Evolutionary conservation across 2,113 vertebrate genomes (phyloP), one percentile per base, ranked within the genome.

Genomic region (Muscicapa adusta): DNA sequence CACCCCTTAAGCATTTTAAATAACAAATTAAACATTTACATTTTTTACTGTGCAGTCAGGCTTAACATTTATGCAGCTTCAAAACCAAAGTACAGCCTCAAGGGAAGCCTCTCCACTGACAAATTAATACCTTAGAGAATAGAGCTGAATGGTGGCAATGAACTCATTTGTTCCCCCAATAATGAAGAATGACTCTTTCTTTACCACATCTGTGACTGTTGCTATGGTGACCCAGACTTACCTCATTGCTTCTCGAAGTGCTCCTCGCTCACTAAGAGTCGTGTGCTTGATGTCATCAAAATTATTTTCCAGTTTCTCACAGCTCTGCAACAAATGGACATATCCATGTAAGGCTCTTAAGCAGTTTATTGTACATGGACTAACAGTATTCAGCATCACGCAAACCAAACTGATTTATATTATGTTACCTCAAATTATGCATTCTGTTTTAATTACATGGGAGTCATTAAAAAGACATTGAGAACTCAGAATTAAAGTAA

Each of bases 271-370:
- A 77, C 99, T 98, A 95, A 99, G 97, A 93, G 99, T 99, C 29
- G 98, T 99, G 97, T 99, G 99, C 98, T 99, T 99, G 98, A 99
- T 98, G 96, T 99, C 99, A 91, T 99, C 99, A 97, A 99, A 99
- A 98, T 99, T 99, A 98, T 99, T 99, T 97, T 99, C 98, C 62
- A 99, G 98, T 96, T 98, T 98, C 94, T 98, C 97, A 75, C 98
- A 98, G 80, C 96, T 97, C 98, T 98, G 96, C 75, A 97, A 97
- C 92, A 97, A 88, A 97, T n/a, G 38, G 73, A 95, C 94, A 95
- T 87, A 96, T 48, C n/a, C 80, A 78, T 36, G 82, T 96, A 83
- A 97, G 73, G 81, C 38, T 78, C 86, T 81, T 80, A 72, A 96
- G 57, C 40, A 88, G 62, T 61, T 88, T 70, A 88, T 61, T 91